These are phyloP conservation scores for Palloptera scutellata DNA, from an alignment of 2,888 invertebrate species.

Conservation along the genomic window DNA sequence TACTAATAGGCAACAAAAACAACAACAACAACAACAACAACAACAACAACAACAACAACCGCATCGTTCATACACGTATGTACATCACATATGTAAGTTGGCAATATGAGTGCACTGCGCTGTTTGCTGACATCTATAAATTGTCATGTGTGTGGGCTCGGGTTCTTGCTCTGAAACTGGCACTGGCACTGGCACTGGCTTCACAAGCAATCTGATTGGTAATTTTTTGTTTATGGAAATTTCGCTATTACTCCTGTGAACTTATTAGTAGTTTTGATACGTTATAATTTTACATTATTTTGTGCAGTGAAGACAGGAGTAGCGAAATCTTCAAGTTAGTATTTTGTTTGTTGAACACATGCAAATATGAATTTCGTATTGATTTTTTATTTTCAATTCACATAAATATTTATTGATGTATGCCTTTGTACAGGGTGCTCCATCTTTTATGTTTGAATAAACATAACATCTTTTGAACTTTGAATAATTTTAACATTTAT, in stretches of 20 bases:
- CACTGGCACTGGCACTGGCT: background rate
- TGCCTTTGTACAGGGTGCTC: no score
- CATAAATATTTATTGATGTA: no score
- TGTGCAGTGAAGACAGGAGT: background rate
- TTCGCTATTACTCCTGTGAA: conserved; percentile 21
- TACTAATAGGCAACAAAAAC: background rate
- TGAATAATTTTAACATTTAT: no score
- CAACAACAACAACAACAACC: conserved; percentile 5
- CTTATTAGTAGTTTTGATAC: conserved; percentile 18
- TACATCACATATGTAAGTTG: background rate
- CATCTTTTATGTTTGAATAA: no score
- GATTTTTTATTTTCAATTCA: no score
- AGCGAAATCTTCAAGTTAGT: no score
- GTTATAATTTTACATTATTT: background rate
- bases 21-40: background rate
- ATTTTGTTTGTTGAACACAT: no score
- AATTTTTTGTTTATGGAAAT: conserved; percentile 28
- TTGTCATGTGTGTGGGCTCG: conserved; percentile 27
- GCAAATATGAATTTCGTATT: no score
- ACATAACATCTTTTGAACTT: no score
- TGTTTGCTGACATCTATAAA: conserved; percentile 19
- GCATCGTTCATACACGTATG: background rate
- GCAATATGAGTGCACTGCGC: conserved; percentile 1
- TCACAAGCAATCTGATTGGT: conserved; percentile 30
- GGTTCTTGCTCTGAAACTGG: background rate